Conservation (phyloP, 92 coral and sea anemone genomes). For the Phenganax marumi region DNA sequence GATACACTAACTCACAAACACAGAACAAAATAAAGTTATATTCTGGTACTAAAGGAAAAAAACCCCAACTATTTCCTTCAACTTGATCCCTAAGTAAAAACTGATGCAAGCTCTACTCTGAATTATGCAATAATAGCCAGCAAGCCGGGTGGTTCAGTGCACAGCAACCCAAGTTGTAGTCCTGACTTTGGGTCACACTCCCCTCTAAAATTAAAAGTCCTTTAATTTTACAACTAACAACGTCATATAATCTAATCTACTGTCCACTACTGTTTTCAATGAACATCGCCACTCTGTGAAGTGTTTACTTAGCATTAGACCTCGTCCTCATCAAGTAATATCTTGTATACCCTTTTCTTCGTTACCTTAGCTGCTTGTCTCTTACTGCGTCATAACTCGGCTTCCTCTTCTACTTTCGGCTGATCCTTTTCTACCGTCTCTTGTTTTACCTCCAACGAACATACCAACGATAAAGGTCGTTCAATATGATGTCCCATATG, state of each 20-base stretch:
- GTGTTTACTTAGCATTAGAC: not conserved
- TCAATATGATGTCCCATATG: not conserved
- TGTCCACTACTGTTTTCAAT: not conserved
- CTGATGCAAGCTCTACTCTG: too few relatives aligned
- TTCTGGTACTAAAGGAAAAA: too few relatives aligned
- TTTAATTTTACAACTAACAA: not conserved
- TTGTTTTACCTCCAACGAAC: constrained; percentile 16
- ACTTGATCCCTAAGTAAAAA: too few relatives aligned
- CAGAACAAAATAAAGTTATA: too few relatives aligned
- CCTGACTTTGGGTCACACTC: not conserved
- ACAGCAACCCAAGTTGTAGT: too few relatives aligned
- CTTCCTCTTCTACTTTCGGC: not conserved
- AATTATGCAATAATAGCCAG: too few relatives aligned
- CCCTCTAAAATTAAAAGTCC: constrained; percentile 3
- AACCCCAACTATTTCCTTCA: too few relatives aligned
- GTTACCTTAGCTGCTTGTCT: not conserved
- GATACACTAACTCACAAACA: too few relatives aligned
- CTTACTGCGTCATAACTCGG: not conserved
- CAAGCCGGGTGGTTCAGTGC: too few relatives aligned
- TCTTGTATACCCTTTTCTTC: not conserved
- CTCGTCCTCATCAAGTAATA: not conserved
- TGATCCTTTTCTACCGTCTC: not conserved
- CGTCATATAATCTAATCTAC: too few relatives aligned
- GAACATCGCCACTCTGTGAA: not conserved
- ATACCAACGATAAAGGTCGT: not conserved